Conservation (phyloP, 2,113 vertebrate genomes). For the Paraplagusia blochii region DNA sequence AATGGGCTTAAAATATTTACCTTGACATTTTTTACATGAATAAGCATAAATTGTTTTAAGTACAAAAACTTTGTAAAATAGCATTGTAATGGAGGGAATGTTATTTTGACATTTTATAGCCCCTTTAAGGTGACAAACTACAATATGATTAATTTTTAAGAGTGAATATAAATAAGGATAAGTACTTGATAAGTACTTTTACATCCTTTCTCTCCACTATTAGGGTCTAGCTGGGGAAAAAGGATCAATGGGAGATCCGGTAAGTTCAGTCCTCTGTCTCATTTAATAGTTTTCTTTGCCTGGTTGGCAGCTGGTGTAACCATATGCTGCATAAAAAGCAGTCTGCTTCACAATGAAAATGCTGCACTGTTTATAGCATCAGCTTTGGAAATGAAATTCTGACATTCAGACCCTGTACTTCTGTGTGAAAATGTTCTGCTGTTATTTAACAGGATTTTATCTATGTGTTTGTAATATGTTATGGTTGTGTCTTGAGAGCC, state of each 20-base stretch:
- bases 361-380: constrained; percentile 33
- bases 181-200: neutral
- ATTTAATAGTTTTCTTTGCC: constrained; percentile 26
- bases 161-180: too few relatives aligned
- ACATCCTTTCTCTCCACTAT: constrained; percentile 1
- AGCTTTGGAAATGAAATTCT: constrained; percentile 45
- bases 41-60: too few relatives aligned
- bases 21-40: too few relatives aligned
- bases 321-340: constrained; percentile 39
- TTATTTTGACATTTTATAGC: too few relatives aligned
- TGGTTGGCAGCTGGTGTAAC: constrained; percentile 42
- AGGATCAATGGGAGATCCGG: constrained; percentile 86
- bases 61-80: too few relatives aligned
- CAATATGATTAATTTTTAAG: too few relatives aligned
- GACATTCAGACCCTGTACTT: constrained; percentile 38
- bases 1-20: too few relatives aligned
- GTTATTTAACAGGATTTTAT: constrained; percentile 64
- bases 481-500: constrained; percentile 54
- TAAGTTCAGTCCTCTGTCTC: constrained; percentile 66
- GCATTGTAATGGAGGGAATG: too few relatives aligned
- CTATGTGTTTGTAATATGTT: constrained; percentile 36
- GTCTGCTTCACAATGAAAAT: constrained; percentile 43
- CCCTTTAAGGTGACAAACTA: too few relatives aligned
- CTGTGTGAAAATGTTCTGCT: constrained; percentile 46
- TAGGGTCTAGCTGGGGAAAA: constrained; percentile 85